Evolutionary conservation across 2,888 invertebrate genomes (phyloP), one percentile per base, ranked within the genome.

Genomic region (Drosophila monieri): DNA sequence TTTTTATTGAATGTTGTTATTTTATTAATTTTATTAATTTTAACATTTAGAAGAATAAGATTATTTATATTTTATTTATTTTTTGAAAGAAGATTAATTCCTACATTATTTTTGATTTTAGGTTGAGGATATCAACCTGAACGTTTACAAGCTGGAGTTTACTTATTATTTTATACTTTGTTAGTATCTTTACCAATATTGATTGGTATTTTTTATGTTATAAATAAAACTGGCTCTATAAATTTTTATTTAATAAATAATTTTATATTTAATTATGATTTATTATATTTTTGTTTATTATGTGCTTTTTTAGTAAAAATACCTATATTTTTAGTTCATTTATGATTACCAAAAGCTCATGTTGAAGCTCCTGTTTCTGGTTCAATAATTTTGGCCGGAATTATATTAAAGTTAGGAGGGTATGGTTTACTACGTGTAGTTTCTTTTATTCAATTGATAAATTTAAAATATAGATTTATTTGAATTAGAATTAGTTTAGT

Each of bases 311-410:
- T 95, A 91, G 93, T 95, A 2, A 95, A 95, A 91, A 93, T 95
- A 85, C 95, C 95, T 3, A 93, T 95, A 89, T 95, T 93, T 94
- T 92, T 94, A 88, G 90, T 94, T 91, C 95, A 95, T 93, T 92
- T 95, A 87, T 95, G 95, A 89, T 90, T 95, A 27, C 95, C 95
- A 67, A 95, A 95, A 56, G 95, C 95, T 91, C 95, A 95, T 94
- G 95, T 95, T 1, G 95, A 95, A 76, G 95, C 95, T 59, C 95
- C 95, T 5, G 93, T 95, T 74, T 93, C 94, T 1, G 95, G 95
- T 0, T 95, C 95, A 2, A 95, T 95, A 92, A 94, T 95, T 93
- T 94, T 95, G 91, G 95, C 95, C 0, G 95, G 94, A 0, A 92
- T 95, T 91, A 93, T 95, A 86, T 92, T 96, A 91, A 95, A 95